Percentiles rank a stretch among this genome's conserved stretches.
phyloP scores from a whole-genome alignment of 2,113 vertebrate genomes.

The Peucedramus taeniatus region DNA sequence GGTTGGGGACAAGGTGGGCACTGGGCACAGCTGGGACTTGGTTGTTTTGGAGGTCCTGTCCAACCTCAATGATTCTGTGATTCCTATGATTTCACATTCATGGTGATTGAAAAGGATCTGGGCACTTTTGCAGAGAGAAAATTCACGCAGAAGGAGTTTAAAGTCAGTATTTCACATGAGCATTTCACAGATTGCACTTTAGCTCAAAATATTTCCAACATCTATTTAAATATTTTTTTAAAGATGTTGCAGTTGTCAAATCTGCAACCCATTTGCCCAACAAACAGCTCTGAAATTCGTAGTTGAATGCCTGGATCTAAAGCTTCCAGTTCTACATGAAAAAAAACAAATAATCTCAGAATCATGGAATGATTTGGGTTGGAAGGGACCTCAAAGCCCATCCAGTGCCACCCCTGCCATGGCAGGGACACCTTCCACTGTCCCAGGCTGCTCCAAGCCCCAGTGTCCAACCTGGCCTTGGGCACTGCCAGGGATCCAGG shows the following conservation, averaged over 20 bases:
- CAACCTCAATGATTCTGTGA: not conserved
- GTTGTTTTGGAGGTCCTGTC: not conserved
- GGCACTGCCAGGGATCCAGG: not conserved
- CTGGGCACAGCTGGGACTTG: rapidly evolving
- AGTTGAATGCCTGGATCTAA: not conserved
- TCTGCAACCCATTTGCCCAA: not conserved
- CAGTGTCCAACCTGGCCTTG: not conserved
- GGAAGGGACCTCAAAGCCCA: rapidly evolving
- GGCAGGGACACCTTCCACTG: not conserved
- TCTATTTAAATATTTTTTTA: not conserved
- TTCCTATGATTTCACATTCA: not conserved
- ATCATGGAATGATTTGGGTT: not conserved
- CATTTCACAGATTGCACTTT: not conserved
- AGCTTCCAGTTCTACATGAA: not conserved
- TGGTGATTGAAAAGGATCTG: not conserved
- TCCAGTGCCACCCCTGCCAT: too few relatives aligned
- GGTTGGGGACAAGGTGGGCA: not conserved
- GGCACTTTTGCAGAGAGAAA: rapidly evolving
- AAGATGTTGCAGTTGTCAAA: not conserved
- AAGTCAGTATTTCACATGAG: not conserved
- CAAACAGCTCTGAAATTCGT: not conserved
- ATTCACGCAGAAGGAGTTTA: not conserved
- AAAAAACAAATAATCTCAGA: not conserved
- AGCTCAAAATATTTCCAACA: not conserved
- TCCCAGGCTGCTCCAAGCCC: not conserved